Evolutionary conservation across 2,797 vertebrate genomes (phyloP), one percentile per base, ranked within the genome.

Genomic region (Echiichthys vipera): DNA sequence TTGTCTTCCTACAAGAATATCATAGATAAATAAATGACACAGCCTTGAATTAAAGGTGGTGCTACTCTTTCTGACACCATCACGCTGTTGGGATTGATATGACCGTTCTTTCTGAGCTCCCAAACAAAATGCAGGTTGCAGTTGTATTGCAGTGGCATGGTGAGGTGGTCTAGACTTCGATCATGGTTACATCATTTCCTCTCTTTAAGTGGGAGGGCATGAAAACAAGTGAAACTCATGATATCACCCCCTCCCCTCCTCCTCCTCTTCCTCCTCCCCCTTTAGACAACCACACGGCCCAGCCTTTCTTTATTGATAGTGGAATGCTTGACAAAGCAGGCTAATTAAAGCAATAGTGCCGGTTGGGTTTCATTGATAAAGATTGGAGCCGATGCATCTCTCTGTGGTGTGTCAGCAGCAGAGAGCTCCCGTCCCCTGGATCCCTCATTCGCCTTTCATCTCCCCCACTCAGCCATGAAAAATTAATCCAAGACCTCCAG

Each of bases 401-500:
- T 91, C 91, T 84, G 91, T 90, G 91, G 92, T 87, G 90, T 93
- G 93, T 93, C 92, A 93, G 91, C 89, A 89, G 90, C 81, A 80
- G 78, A 74, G 89, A 89, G 86, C 87, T 63, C 74, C 86, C 86
- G 88, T 93, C 93, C 92, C 92, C 90, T 82, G 85, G 89, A 93
- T 94, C 89, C 92, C 88, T 90, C 90, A 59, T 87, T 84, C 77
- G 77, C 88, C 93, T 95, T 94, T 95, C 93, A 95, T 94, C 94
- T 93, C 88, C 90, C 82, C 88, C 88, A 83, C 93, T 92, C 90
- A 87, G 80, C 87, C 93, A 95, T 96, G 92, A 95, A 95, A 95
- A 94, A 95, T 95, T 95, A 88, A 95, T 95, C 92, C 92, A 90
- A 94, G 94, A 94, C 94, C 94, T 95, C 94, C 92, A 94, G 94